Evolutionary conservation across 1,140 invertebrate genomes (phyloP), one percentile per base, ranked within the genome.

Genomic region (Drosophila ercepeae): DNA sequence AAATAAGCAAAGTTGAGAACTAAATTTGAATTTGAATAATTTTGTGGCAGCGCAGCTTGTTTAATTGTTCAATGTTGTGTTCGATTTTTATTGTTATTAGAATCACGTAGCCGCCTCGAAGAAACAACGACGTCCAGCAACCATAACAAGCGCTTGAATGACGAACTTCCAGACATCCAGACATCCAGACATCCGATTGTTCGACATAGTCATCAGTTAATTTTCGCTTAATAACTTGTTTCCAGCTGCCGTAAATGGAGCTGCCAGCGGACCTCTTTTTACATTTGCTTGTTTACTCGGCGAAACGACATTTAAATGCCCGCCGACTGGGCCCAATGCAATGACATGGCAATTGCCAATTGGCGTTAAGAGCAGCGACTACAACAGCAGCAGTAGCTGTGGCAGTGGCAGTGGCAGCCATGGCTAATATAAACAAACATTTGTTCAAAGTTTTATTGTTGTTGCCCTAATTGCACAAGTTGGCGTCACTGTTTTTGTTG

Each of bases 31-130:
- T 74, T 21, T 4, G 21, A 21, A 21, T 21, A 49, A 45, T 65
- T 64, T 68, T 57, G 51, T 50, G 46, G 55, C 34, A 57, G 48
- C 48, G 25, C 13, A 71, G 68, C 34, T 71, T 48, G 69, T 25
- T 74, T 84, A 86, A 84, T 81, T 84, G 81, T 55, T 84, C 81
- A 84, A 74, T 84, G 81, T 65, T 81, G 72, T 41, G 63, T 61
- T 63, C 59, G 32, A 58, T 61, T 86, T 86, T 86, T 74, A 84
- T 84, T 84, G 81, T 84, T 84, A 86, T 86, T 86, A 86, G 81
- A 86, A 84, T 76, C 81, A 84, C 81, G 81, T 86, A 84, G 13
- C 36, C 36, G 49, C 59, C 67, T 73, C 61, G 59, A 36, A 18
- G 21, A 55, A 45, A 55, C 44, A 55, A 54, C 59, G 70, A 71